Conservation (phyloP, 2,113 vertebrate genomes). For the Rhinoptilus africanus region DNA sequence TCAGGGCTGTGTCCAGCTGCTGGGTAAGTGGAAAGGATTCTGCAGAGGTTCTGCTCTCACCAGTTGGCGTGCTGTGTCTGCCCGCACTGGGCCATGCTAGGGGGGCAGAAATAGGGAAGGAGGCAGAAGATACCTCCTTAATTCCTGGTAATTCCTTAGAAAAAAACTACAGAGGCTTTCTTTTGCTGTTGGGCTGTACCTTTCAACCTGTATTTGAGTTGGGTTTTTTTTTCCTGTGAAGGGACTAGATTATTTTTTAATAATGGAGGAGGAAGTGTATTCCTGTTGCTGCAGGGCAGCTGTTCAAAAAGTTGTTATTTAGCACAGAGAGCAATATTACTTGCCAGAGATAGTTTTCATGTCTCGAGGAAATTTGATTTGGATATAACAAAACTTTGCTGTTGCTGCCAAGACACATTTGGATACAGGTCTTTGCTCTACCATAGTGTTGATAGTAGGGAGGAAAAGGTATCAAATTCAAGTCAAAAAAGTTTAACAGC, state of each 20-base stretch:
- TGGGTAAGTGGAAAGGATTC: not conserved
- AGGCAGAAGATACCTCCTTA: not conserved
- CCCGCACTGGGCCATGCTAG: not conserved
- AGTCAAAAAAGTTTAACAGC: not conserved
- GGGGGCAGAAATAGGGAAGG: not conserved
- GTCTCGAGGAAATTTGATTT: not conserved
- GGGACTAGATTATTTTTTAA: slow-evolving; percentile 10
- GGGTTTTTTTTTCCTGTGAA: not conserved
- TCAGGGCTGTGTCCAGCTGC: slow-evolving; percentile 30
- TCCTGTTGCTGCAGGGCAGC: not conserved
- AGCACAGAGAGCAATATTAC: not conserved
- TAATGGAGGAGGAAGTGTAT: not conserved
- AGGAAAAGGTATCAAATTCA: not conserved
- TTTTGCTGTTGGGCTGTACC: not conserved
- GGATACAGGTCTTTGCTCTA: not conserved
- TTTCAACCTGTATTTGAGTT: not conserved
- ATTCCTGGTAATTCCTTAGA: not conserved
- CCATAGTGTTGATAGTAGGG: no score
- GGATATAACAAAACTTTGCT: not conserved
- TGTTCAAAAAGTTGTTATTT: not conserved
- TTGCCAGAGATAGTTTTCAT: not conserved
- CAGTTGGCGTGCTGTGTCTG: not conserved
- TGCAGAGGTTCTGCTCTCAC: not conserved
- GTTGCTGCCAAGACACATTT: not conserved
- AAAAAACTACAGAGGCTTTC: not conserved